phyloP scores from a whole-genome alignment of 2,797 vertebrate genomes.

The Acanthiza pusilla region DNA sequence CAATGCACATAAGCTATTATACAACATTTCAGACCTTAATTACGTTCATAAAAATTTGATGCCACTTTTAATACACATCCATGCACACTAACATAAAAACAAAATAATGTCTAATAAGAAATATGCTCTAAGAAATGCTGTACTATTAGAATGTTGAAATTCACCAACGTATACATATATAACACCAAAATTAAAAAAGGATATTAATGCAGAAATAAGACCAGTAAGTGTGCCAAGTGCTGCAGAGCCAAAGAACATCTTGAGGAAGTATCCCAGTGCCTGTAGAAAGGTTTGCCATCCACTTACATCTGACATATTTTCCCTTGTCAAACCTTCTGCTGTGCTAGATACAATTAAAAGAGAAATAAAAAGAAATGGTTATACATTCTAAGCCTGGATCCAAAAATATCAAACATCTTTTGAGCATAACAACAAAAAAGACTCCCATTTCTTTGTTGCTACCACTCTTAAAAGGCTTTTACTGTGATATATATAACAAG shows the following conservation, averaged over 20 bases:
- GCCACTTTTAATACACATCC: not conserved
- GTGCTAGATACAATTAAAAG: conserved; percentile 80
- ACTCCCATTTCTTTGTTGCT: not conserved
- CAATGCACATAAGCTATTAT: not conserved
- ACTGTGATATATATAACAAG: conserved; percentile 38
- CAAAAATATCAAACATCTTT: conserved; percentile 34
- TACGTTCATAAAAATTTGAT: conserved; percentile 11
- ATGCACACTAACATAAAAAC: not conserved
- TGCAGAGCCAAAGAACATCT: conserved; percentile 98
- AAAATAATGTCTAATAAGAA: not conserved
- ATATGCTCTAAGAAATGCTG: not conserved
- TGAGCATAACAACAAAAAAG: not conserved
- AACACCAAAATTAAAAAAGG: conserved; percentile 66
- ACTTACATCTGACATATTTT: conserved; percentile 85
- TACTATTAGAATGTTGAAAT: not conserved
- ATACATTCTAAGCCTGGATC: not conserved
- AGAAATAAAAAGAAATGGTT: conserved; percentile 27
- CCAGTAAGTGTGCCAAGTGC: conserved; percentile 95
- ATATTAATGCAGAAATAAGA: conserved; percentile 98
- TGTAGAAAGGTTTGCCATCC: conserved; percentile 95
- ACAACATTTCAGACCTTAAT: conserved; percentile 19
- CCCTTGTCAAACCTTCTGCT: conserved; percentile 91
- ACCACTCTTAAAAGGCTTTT: conserved; percentile 53
- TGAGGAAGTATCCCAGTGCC: conserved; percentile 92
- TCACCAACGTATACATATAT: not conserved